Conservation (phyloP, 1,140 invertebrate species). For the Choristoneura fumiferana region DNA sequence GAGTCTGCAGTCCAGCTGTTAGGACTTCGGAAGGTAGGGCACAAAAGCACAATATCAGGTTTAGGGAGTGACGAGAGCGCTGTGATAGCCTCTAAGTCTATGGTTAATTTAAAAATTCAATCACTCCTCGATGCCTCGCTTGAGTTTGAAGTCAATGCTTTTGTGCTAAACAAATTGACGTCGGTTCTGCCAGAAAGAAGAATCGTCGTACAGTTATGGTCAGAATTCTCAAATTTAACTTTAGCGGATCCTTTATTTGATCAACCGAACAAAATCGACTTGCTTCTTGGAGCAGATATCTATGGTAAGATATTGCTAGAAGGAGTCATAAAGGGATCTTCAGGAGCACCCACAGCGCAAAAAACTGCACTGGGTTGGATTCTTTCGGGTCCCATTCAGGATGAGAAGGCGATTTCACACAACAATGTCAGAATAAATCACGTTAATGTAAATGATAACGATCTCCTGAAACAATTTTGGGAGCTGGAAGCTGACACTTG, state of each 20-base stretch:
- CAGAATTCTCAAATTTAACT: background rate
- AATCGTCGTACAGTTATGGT: background rate
- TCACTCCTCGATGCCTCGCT: background rate
- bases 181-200: background rate
- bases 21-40: background rate
- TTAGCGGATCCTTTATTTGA: constrained; percentile 1
- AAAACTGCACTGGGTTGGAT: constrained; percentile 28
- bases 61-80: background rate
- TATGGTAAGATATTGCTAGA: background rate
- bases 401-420: background rate
- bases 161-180: background rate
- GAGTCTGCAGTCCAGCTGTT: background rate
- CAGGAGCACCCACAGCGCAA: constrained; percentile 23
- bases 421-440: constrained; percentile 18
- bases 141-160: constrained; percentile 1
- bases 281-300: constrained; percentile 6
- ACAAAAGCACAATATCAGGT: background rate
- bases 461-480: constrained; percentile 30
- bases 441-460: constrained; percentile 22
- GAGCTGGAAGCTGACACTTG: constrained; percentile 22
- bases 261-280: constrained; percentile 6
- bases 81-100: background rate
- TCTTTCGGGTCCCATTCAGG: constrained; percentile 23
- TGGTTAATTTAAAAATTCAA: background rate
- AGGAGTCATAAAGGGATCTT: constrained; percentile 24